A percentile compares a stretch with the other conserved stretches of the same genome.
Conservation (phyloP, 2,797 vertebrate genomes). For the Pipistrellus pipistrellus region DNA sequence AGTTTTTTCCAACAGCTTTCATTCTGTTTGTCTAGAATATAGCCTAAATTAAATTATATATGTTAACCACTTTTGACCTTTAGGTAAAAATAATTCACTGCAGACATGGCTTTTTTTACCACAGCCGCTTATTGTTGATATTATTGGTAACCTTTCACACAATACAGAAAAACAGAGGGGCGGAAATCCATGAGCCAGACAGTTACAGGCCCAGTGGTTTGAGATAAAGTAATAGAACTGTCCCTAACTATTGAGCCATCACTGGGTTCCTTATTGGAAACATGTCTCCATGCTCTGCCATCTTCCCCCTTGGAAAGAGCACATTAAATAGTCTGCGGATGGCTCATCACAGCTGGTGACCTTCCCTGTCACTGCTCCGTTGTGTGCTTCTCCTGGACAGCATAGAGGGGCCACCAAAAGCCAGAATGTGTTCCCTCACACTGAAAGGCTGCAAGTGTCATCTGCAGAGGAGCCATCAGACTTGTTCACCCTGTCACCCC, state of each 20-base stretch:
- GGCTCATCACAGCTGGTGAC: not conserved
- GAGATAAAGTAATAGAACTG: not conserved
- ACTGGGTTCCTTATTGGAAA: not conserved
- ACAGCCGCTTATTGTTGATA: constrained; percentile 69
- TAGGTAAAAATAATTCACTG: not conserved
- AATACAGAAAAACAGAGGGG: not conserved
- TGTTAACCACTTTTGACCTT: not conserved
- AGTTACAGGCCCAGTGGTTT: not conserved
- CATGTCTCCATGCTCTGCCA: not conserved
- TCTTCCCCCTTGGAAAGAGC: not conserved
- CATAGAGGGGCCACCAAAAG: not conserved
- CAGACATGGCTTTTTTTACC: constrained; percentile 28
- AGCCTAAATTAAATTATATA: not conserved
- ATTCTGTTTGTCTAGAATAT: not conserved
- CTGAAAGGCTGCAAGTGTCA: not conserved
- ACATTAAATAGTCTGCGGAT: too few species aligned
- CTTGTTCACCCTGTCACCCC: not conserved
- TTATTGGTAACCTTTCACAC: constrained; percentile 68
- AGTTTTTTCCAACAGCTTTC: not conserved
- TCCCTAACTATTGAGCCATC: not conserved
- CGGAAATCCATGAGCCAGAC: not conserved
- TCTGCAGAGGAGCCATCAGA: not conserved
- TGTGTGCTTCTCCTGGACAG: not conserved
- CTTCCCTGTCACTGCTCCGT: not conserved
- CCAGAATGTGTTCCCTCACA: not conserved